Conservation (phyloP, 2,797 vertebrate species). For the Champsocephalus gunnari region DNA sequence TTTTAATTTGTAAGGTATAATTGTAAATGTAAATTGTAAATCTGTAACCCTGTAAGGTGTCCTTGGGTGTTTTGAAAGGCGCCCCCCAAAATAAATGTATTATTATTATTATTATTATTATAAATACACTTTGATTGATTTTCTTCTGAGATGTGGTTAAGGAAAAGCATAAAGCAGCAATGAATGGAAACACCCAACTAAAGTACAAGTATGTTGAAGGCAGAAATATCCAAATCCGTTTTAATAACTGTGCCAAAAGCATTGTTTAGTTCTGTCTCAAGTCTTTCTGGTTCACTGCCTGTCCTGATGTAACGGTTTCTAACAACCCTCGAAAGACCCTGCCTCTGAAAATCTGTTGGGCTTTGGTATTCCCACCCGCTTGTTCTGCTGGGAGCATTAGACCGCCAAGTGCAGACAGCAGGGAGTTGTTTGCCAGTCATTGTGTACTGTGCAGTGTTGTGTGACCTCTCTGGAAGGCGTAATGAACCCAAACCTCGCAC, state of each 20-base stretch:
- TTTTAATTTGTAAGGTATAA: too few relatives aligned
- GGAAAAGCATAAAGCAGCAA: too few relatives aligned
- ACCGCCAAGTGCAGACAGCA: slow-evolving; percentile 41
- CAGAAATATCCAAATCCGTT: slow-evolving; percentile 19
- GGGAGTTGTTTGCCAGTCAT: slow-evolving; percentile 44
- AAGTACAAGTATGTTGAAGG: too few relatives aligned
- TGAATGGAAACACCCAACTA: too few relatives aligned
- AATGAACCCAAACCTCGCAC: slow-evolving; percentile 57
- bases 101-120: too few relatives aligned
- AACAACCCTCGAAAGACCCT: background rate
- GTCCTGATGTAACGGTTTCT: slow-evolving; percentile 15
- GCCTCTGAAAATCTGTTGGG: slow-evolving; percentile 5
- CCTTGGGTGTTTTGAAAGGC: too few relatives aligned
- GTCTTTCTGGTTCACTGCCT: background rate
- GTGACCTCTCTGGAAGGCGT: slow-evolving; percentile 38
- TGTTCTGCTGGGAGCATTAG: slow-evolving; percentile 29
- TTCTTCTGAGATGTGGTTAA: too few relatives aligned
- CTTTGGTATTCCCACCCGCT: slow-evolving; percentile 5
- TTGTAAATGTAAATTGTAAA: too few relatives aligned
- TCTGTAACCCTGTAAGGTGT: too few relatives aligned
- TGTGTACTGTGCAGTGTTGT: slow-evolving; percentile 47
- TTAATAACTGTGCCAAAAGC: slow-evolving; percentile 8
- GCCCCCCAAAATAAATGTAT: too few relatives aligned
- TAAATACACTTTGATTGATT: too few relatives aligned
- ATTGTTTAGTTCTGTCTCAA: slow-evolving; percentile 23